These are phyloP conservation scores for Leucoraja erinaceus DNA, from an alignment of 2,113 vertebrate genomes.

Conservation along the genomic window DNA sequence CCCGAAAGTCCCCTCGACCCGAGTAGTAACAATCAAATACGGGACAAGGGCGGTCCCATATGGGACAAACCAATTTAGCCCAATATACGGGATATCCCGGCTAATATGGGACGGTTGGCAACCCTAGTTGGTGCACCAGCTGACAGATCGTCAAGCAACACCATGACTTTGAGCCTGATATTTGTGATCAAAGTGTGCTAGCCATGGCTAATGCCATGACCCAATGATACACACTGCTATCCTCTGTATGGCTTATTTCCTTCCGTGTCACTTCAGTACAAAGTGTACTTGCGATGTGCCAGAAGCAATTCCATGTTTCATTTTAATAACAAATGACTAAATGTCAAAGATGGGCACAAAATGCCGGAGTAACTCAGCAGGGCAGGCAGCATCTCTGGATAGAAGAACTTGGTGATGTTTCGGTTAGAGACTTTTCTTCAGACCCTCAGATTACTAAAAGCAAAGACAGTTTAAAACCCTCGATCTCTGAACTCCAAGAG, in stretches of 20 bases:
- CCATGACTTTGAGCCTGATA: not conserved
- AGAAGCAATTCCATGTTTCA: not conserved
- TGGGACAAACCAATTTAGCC: too few species aligned
- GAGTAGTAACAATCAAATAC: too few species aligned
- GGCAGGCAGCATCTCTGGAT: too few species aligned
- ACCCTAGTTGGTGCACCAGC: not conserved
- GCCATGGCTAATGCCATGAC: not conserved
- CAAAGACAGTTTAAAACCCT: not conserved
- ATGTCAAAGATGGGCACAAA: too few species aligned
- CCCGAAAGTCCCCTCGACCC: too few species aligned
- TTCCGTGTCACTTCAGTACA: not conserved
- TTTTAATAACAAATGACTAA: not conserved
- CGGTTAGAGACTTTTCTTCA: too few species aligned
- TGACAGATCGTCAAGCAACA: not conserved
- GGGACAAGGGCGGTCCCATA: too few species aligned
- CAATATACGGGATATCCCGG: too few species aligned
- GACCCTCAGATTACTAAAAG: not conserved
- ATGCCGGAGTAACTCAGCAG: too few species aligned
- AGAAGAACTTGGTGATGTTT: too few species aligned
- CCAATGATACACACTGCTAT: not conserved
- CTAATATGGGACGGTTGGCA: too few species aligned
- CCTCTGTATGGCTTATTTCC: not conserved
- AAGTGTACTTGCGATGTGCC: not conserved
- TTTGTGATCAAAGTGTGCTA: not conserved
- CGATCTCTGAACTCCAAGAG: not conserved